Percentiles rank a stretch among this genome's conserved stretches.
phyloP scores from a whole-genome alignment of 30 jellyfish, hydroid and myxozoan genomes.

The Turritopsis dohrnii region DNA sequence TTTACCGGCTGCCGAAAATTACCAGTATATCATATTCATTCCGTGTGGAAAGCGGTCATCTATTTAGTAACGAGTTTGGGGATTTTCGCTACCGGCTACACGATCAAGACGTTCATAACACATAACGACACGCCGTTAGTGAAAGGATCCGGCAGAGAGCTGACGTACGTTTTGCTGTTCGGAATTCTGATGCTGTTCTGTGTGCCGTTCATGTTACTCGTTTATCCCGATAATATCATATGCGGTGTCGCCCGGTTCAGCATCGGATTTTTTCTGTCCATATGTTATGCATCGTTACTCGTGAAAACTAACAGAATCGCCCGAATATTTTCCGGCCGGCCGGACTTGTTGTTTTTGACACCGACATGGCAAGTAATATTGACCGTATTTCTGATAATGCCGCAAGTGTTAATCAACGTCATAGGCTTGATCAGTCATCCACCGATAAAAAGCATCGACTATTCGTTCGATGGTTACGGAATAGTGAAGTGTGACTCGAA shows the following conservation, averaged over 20 bases:
- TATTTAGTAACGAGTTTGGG: slow-evolving; percentile 65
- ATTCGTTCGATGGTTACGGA: slow-evolving; percentile 12
- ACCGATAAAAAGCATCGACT: slow-evolving; percentile 25
- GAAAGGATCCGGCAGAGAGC: slow-evolving; percentile 77
- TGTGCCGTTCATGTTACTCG: slow-evolving; percentile 57
- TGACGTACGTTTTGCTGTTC: slow-evolving; percentile 53
- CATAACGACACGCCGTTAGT: slow-evolving; percentile 68
- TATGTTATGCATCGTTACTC: slow-evolving; percentile 68
- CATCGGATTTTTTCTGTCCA: slow-evolving; percentile 56
- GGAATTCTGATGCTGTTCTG: slow-evolving; percentile 48
- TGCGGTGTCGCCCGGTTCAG: slow-evolving; percentile 79
- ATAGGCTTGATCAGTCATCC: slow-evolving; percentile 50
- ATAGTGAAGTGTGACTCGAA: slow-evolving; percentile 54
- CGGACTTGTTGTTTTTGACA: slow-evolving; percentile 59
- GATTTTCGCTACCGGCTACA: slow-evolving; percentile 49
- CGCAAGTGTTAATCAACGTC: slow-evolving; percentile 62
- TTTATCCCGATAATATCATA: slow-evolving; percentile 41
- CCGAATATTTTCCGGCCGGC: slow-evolving; percentile 79
- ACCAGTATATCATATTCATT: slow-evolving; percentile 46
- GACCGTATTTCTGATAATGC: slow-evolving; percentile 56
- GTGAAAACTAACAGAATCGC: slow-evolving; percentile 87
- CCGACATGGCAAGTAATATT: slow-evolving; percentile 82
- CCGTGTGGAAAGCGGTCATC: slow-evolving; percentile 57
- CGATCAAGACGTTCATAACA: slow-evolving; percentile 36
- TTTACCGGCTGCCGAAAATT: slow-evolving; percentile 39